Percentiles rank a stretch among this genome's conserved stretches.
Conservation (phyloP, 1,140 invertebrate species). For the Myzus persicae region DNA sequence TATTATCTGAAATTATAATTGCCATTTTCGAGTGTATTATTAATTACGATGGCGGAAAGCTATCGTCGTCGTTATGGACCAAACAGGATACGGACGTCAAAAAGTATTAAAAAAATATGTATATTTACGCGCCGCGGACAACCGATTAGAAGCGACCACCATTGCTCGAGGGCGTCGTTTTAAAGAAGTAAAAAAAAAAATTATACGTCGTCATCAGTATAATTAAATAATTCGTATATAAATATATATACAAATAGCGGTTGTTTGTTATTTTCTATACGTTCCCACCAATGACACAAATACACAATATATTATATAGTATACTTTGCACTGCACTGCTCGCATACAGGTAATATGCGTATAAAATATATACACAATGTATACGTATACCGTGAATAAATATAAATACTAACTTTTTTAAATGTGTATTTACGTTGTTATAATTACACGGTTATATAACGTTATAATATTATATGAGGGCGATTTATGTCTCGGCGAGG, state of each 20-base stretch:
- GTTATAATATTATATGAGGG: constrained; percentile 32
- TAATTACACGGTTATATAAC: constrained; percentile 31
- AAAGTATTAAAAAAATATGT: constrained; percentile 28
- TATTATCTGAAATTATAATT: background rate
- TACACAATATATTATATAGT: background rate
- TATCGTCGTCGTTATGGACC: background rate
- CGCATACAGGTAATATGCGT: background rate
- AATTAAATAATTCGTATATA: constrained; percentile 47
- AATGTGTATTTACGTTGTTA: constrained; percentile 20
- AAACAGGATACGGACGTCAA: constrained; percentile 37
- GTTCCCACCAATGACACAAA: constrained; percentile 29
- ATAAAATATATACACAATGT: background rate
- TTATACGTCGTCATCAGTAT: background rate
- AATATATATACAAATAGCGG: background rate
- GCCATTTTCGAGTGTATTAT: background rate
- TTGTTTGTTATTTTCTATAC: background rate
- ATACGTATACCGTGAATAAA: background rate
- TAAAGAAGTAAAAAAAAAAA: background rate
- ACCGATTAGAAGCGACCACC: constrained; percentile 27
- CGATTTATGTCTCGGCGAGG: constrained; percentile 29
- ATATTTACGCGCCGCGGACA: background rate
- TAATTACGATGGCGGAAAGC: background rate
- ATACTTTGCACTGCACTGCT: background rate
- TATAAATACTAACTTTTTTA: background rate
- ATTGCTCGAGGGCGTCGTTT: constrained; percentile 37